A percentile compares a stretch with the other conserved stretches of the same genome.
Evolutionary conservation across 1,140 invertebrate species (phyloP).

Genomic region (Bombus waltoni): DNA sequence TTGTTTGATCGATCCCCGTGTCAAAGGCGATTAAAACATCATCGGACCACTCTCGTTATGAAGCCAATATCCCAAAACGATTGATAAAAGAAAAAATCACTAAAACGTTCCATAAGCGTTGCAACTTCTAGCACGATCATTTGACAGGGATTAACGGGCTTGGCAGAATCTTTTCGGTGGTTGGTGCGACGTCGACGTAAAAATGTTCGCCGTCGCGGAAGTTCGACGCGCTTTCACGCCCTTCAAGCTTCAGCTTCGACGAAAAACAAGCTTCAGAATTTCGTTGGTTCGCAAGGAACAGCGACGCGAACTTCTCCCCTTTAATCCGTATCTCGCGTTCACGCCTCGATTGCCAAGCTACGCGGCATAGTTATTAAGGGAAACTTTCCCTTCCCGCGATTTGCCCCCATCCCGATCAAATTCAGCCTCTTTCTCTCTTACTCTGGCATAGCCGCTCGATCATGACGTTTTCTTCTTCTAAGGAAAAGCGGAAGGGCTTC

Average conservation of each 20-base stretch:
- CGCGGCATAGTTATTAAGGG: conserved; percentile 74
- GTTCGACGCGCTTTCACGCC: conserved; percentile 33
- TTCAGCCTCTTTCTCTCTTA: not conserved
- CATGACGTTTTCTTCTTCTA: conserved; percentile 32
- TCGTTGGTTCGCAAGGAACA: conserved; percentile 37
- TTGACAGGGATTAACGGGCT: not conserved
- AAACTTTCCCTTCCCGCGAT: conserved; percentile 67
- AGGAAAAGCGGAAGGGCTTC: conserved; percentile 3
- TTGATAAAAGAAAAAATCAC: too few relatives aligned
- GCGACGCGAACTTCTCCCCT: conserved; percentile 65
- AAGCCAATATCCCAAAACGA: not conserved
- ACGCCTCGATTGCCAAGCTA: conserved; percentile 69
- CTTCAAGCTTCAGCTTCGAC: conserved; percentile 9
- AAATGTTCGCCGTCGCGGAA: conserved; percentile 52
- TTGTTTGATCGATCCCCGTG: too few relatives aligned
- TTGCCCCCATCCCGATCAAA: not conserved
- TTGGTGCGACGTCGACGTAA: not conserved
- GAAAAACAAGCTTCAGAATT: conserved; percentile 64
- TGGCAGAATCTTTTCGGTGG: not conserved
- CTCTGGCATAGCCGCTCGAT: conserved; percentile 2
- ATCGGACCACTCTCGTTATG: too few relatives aligned
- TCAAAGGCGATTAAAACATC: too few relatives aligned
- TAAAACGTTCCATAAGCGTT: not conserved
- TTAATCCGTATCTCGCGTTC: conserved; percentile 75
- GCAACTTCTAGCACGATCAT: not conserved